These are phyloP conservation scores for Bactericera cockerelli DNA, from an alignment of 1,140 invertebrate genomes.

Conservation along the genomic window DNA sequence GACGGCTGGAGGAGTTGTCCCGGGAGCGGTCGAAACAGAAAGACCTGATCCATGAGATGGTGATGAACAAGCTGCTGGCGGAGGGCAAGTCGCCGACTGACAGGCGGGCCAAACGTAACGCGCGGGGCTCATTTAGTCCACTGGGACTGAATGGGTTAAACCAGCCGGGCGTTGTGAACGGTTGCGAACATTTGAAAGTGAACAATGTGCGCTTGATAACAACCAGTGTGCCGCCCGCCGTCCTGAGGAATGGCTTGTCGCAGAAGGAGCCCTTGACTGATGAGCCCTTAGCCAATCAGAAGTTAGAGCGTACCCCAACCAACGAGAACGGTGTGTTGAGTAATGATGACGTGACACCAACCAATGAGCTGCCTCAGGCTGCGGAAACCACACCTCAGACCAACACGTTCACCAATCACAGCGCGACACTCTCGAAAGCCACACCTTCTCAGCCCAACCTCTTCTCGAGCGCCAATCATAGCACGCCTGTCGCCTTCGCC, in stretches of 20 bases:
- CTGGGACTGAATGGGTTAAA: slow-evolving; percentile 12
- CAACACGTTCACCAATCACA: too few relatives aligned
- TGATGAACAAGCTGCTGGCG: slow-evolving; percentile 57
- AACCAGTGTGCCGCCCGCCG: not conserved
- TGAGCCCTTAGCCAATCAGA: too few relatives aligned
- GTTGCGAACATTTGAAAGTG: not conserved
- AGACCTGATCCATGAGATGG: slow-evolving; percentile 53
- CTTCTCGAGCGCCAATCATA: too few relatives aligned
- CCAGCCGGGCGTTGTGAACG: not conserved
- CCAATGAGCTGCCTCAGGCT: not conserved
- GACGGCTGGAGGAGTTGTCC: slow-evolving; percentile 45
- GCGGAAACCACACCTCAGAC: too few relatives aligned
- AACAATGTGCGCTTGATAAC: not conserved
- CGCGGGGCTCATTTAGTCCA: slow-evolving; percentile 25
- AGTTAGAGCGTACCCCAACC: too few relatives aligned
- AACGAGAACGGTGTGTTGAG: not conserved
- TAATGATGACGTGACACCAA: not conserved
- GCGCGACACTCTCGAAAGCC: too few relatives aligned
- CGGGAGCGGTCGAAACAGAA: slow-evolving; percentile 50
- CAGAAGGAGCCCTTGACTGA: too few relatives aligned
- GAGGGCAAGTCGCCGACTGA: slow-evolving; percentile 46
- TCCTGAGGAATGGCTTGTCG: not conserved
- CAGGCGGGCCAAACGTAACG: slow-evolving; percentile 34
- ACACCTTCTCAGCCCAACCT: too few relatives aligned
- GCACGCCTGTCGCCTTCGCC: too few relatives aligned